Evolutionary conservation across 2,888 invertebrate genomes (phyloP).

Genomic region (Leptopilina syphax): DNA sequence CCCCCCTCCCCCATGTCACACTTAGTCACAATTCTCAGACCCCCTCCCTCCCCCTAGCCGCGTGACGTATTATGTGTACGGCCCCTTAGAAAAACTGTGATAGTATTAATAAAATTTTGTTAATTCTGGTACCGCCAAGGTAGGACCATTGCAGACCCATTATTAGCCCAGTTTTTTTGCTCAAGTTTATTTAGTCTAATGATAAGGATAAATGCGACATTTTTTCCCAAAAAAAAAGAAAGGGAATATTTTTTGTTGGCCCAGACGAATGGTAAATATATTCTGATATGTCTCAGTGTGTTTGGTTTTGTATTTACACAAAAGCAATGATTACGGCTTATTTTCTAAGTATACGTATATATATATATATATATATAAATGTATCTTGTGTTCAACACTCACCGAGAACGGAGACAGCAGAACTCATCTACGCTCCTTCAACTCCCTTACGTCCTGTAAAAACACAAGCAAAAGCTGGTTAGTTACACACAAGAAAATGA

Average conservation of each 20-base stretch:
- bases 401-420: constrained; percentile 67
- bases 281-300: constrained; percentile 23
- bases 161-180: no score
- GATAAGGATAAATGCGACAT: not conserved
- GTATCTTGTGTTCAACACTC: constrained; percentile 56
- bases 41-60: no score
- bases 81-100: no score
- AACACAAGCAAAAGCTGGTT: constrained; percentile 3
- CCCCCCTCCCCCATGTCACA: no score
- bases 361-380: not conserved
- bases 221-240: not conserved
- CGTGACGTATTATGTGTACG: no score
- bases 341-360: not conserved
- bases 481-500: not conserved
- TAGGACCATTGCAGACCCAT: no score
- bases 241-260: not conserved
- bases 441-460: constrained; percentile 64
- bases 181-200: no score
- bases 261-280: constrained; percentile 4
- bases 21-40: no score
- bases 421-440: constrained; percentile 72
- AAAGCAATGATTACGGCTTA: not conserved
- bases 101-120: no score
- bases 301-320: constrained; percentile 45
- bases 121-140: no score